phyloP scores from a whole-genome alignment of 2,113 vertebrate species.

The Gallinago media region DNA sequence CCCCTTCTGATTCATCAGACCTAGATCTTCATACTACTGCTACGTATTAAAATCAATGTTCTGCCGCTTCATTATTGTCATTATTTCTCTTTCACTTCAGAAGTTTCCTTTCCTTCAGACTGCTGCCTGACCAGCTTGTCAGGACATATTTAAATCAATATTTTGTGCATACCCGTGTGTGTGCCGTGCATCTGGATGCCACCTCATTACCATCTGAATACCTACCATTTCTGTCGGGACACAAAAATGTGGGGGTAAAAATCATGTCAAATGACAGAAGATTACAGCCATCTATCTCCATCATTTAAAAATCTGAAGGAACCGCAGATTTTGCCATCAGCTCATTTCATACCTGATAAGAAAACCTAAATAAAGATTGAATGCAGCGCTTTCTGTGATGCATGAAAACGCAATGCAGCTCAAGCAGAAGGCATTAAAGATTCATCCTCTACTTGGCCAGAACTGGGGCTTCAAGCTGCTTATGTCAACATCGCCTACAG shows the following conservation, averaged over 20 bases:
- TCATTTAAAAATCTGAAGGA: constrained; percentile 63
- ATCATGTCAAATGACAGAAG: constrained; percentile 55
- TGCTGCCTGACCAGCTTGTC: constrained; percentile 45
- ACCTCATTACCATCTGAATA: constrained; percentile 43
- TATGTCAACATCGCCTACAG: not conserved
- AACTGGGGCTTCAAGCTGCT: not conserved
- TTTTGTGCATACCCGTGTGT: not conserved
- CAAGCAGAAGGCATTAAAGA: constrained; percentile 57
- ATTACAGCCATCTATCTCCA: constrained; percentile 59
- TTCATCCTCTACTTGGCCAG: not conserved
- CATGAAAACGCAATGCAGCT: constrained; percentile 62
- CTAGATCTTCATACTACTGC: not conserved
- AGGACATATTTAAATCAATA: constrained; percentile 57
- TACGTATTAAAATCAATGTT: constrained; percentile 65
- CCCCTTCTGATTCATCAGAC: constrained; percentile 32
- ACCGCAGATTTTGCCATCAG: constrained; percentile 69
- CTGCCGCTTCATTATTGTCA: constrained; percentile 53
- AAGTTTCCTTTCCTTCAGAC: constrained; percentile 38
- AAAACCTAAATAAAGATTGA: constrained; percentile 72
- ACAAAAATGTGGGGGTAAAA: constrained; percentile 13
- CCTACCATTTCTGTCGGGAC: not conserved
- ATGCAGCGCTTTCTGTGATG: constrained; percentile 47
- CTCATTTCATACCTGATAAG: constrained; percentile 69
- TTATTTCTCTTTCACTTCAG: constrained; percentile 60
- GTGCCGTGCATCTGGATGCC: constrained; percentile 36